Evolutionary conservation across 2,888 invertebrate species (phyloP), one percentile per base, ranked within the genome.

Genomic region (Apotomis turbidana): DNA sequence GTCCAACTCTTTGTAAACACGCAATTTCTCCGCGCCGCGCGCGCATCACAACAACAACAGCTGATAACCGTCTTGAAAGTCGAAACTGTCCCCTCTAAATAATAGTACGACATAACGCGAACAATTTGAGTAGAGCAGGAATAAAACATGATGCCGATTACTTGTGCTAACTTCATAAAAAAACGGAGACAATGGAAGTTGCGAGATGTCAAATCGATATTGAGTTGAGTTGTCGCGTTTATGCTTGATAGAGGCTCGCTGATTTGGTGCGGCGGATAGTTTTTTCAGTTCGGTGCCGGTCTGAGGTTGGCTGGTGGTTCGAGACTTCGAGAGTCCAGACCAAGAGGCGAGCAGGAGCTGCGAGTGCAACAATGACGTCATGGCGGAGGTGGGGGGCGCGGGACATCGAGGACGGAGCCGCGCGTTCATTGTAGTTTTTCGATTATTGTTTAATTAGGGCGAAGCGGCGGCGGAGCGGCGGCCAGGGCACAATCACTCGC

Each of bases 381-480:
- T 44, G 58, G 36, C 44, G 41, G 15, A 15, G 36, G 44, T 15
- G 36, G 46, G 57, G 54, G 64, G 41, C 5, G 64, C 4, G 44
- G 44, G 54, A 46, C 66, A 64, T 66, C 57, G 73, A 64, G 73
- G 69, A 77, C 78, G 90, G 87, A 89, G 90, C 90, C 88, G 90
- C 87, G 91, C 91, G 93, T 90, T 93, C 91, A 92, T 93, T 93
- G 93, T 93, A 93, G 91, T 93, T 92, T 93, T 93, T 93, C 93
- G 93, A 93, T 93, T 93, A 93, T 93, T 93, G 93, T 93, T 93
- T 93, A 93, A 93, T 93, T 93, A 93, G 93, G 93, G 92, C 93
- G 92, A 93, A 92, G 92, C 93, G 92, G 93, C 93, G 91, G 91
- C 92, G 91, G 87, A 89, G 90, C 92, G 92, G 89, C 92, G 90